These are phyloP conservation scores for Laterallus jamaicensis DNA, from an alignment of 2,113 vertebrate genomes.

Conservation along the genomic window DNA sequence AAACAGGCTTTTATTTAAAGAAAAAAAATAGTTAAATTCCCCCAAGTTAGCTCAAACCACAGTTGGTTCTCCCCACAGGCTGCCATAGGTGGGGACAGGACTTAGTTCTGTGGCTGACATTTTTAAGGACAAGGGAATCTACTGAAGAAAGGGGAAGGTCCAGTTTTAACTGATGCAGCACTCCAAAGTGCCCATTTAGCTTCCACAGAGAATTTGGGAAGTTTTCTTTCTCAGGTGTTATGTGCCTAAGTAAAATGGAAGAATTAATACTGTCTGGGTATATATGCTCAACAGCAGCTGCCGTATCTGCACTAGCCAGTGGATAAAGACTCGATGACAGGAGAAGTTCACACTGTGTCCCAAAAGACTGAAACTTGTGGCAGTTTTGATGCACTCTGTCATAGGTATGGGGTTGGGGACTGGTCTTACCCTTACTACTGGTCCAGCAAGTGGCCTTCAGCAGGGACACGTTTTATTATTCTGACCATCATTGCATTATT, in stretches of 20 bases:
- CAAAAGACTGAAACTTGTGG: rapidly evolving
- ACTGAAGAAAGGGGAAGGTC: background rate
- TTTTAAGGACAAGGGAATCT: background rate
- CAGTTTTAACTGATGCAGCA: background rate
- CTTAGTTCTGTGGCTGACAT: background rate
- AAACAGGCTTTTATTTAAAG: background rate
- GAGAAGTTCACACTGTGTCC: background rate
- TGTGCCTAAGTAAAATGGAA: background rate
- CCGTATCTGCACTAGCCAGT: background rate
- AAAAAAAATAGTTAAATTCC: background rate
- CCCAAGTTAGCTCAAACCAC: background rate
- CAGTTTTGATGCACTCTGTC: background rate
- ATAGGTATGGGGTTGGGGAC: rapidly evolving
- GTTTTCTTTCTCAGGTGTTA: background rate
- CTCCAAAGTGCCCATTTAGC: background rate
- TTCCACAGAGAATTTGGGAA: background rate
- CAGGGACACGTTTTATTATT: background rate
- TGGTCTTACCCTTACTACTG: background rate
- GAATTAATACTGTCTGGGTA: background rate
- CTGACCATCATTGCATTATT: background rate
- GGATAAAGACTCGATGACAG: background rate
- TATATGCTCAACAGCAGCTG: background rate
- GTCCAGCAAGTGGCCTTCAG: background rate
- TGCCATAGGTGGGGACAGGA: background rate
- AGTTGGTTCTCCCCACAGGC: background rate